Evolutionary conservation across 2,888 invertebrate genomes (phyloP).

Genomic region (Drosophila vallismaia): DNA sequence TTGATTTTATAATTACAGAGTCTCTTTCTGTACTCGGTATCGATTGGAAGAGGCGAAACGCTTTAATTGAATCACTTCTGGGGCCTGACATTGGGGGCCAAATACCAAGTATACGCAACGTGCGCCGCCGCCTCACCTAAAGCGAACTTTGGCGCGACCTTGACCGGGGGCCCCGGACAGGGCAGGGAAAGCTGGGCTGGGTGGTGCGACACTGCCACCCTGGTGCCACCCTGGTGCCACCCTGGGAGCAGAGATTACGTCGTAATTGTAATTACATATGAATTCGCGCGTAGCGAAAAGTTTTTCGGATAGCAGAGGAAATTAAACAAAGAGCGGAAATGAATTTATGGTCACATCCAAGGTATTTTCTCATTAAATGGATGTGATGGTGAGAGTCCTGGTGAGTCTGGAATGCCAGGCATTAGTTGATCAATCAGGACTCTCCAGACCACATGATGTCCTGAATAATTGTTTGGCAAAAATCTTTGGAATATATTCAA

Average conservation of each 20-base stretch:
- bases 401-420: not conserved
- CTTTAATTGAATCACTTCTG: conserved; percentile 53
- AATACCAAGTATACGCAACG: conserved; percentile 3
- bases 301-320: conserved; percentile 31
- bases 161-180: conserved; percentile 6
- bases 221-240: not conserved
- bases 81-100: conserved; percentile 1
- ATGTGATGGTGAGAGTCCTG: not conserved
- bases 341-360: conserved; percentile 68
- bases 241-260: conserved; percentile 21
- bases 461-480: not conserved
- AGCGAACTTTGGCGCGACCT: conserved; percentile 47
- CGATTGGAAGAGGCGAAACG: conserved; percentile 38
- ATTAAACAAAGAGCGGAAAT: conserved; percentile 53
- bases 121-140: conserved; percentile 42
- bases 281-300: conserved; percentile 48
- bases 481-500: too few relatives aligned
- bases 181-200: not conserved
- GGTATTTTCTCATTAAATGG: conserved; percentile 51
- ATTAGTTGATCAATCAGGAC: not conserved
- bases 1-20: conserved; percentile 52
- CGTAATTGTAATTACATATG: conserved; percentile 74
- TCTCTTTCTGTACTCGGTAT: conserved; percentile 23
- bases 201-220: not conserved
- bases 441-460: not conserved